A percentile compares a stretch with the other conserved stretches of the same genome.
phyloP scores from a whole-genome alignment of 2,113 vertebrate genomes.

The Hystrix brachyura region DNA sequence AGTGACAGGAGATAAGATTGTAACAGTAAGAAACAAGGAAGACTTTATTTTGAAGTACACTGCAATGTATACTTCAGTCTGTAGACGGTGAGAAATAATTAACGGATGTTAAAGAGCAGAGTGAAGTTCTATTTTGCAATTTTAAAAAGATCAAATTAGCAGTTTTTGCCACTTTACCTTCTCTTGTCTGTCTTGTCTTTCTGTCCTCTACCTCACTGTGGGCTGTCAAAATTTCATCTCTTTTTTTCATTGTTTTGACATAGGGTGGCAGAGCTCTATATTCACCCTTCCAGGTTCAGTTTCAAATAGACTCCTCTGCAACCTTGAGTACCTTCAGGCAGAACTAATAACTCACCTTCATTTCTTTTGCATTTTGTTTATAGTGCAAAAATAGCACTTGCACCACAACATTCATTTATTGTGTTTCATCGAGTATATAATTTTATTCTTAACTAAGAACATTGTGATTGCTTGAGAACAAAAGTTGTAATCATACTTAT shows the following conservation, averaged over 20 bases:
- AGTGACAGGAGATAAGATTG: not conserved
- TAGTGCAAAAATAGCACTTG: not conserved
- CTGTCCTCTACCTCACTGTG: not conserved
- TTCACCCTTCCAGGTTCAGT: not conserved
- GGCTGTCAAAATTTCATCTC: not conserved
- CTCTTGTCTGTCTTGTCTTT: not conserved
- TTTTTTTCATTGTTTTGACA: not conserved
- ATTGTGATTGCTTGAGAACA: not conserved
- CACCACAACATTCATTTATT: not conserved
- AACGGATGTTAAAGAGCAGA: slow-evolving; percentile 23
- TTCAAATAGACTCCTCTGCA: not conserved
- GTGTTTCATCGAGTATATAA: not conserved
- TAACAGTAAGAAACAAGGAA: not conserved
- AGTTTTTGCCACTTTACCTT: not conserved
- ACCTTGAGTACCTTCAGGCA: not conserved
- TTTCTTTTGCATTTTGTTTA: not conserved
- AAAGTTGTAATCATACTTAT: not conserved
- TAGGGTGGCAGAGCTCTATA: not conserved
- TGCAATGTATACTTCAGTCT: not conserved
- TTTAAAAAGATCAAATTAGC: not conserved
- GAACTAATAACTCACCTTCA: not conserved
- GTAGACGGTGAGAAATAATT: not conserved
- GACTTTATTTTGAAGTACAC: not conserved
- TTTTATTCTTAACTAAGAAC: not conserved
- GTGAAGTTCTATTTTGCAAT: not conserved